These are phyloP conservation scores for Catostylus mosaicus DNA, from an alignment of 30 jellyfish, hydroid and myxozoan species.

Conservation along the genomic window DNA sequence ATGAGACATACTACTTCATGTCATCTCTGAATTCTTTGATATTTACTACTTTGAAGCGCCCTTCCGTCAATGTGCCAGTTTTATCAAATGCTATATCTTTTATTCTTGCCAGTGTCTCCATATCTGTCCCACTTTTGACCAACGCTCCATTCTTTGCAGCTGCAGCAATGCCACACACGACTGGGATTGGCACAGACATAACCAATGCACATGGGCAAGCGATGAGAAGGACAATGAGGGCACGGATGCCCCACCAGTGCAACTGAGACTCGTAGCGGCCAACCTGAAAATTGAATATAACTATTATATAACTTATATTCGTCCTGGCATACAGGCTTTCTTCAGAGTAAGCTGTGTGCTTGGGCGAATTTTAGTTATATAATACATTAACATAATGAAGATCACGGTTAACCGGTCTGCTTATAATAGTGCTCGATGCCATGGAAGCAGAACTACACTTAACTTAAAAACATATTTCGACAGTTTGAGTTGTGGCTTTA, in stretches of 20 bases:
- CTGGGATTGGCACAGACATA: slow-evolving; percentile 88
- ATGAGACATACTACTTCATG: slow-evolving; percentile 42
- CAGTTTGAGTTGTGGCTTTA: too few relatives aligned
- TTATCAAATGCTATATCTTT: slow-evolving; percentile 82
- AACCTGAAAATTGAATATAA: slow-evolving; percentile 43
- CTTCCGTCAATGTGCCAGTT: slow-evolving; percentile 97
- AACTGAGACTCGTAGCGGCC: slow-evolving; percentile 56
- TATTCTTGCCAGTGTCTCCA: slow-evolving; percentile 79
- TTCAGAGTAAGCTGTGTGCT: too few relatives aligned
- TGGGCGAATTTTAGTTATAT: too few relatives aligned
- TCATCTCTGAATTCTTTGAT: slow-evolving; percentile 13
- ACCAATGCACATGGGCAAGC: slow-evolving; percentile 97
- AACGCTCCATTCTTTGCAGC: slow-evolving; percentile 89
- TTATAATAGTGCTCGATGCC: too few relatives aligned
- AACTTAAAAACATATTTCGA: too few relatives aligned
- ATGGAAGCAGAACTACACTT: too few relatives aligned
- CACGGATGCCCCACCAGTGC: slow-evolving; percentile 86
- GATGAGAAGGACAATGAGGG: slow-evolving; percentile 75
- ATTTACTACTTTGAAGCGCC: slow-evolving; percentile 82
- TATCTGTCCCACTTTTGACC: slow-evolving; percentile 77
- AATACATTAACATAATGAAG: too few relatives aligned
- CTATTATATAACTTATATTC: too few relatives aligned
- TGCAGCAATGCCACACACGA: slow-evolving; percentile 83
- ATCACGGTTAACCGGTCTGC: too few relatives aligned
- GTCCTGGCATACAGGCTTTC: too few relatives aligned